Percentiles rank a stretch among this genome's conserved stretches.
These are phyloP conservation scores for Danio albolineatus DNA, from an alignment of 2,797 vertebrate genomes.

Conservation along the genomic window DNA sequence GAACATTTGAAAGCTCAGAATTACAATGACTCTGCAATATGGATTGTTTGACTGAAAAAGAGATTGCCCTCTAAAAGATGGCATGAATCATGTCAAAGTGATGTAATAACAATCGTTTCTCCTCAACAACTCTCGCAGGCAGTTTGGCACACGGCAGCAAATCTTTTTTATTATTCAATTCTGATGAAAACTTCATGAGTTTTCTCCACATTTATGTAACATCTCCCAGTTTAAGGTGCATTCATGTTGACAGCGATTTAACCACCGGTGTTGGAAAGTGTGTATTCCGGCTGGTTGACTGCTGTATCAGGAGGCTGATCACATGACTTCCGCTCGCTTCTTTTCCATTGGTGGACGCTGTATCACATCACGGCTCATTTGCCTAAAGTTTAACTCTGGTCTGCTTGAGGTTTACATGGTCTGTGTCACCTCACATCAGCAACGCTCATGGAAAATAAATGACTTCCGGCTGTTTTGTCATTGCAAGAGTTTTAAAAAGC, in stretches of 20 bases:
- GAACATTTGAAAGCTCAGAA: background rate
- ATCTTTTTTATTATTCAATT: constrained; percentile 9
- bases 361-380: background rate
- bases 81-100: constrained; percentile 24
- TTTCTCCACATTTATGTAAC: constrained; percentile 11
- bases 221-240: background rate
- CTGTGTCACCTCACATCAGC: background rate
- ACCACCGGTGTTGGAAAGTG: background rate
- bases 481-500: background rate
- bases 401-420: background rate
- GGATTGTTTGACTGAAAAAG: constrained; percentile 25
- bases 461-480: background rate
- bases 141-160: background rate
- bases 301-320: background rate
- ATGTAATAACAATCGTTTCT: constrained; percentile 14
- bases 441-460: background rate
- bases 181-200: constrained; percentile 13
- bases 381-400: background rate
- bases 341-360: background rate
- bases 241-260: background rate
- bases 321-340: background rate
- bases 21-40: constrained; percentile 24
- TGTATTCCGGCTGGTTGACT: background rate
- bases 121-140: background rate
- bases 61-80: background rate